A percentile compares a stretch with the other conserved stretches of the same genome.
Evolutionary conservation across 2,888 invertebrate genomes (phyloP).

Genomic region (Drosophila dives): DNA sequence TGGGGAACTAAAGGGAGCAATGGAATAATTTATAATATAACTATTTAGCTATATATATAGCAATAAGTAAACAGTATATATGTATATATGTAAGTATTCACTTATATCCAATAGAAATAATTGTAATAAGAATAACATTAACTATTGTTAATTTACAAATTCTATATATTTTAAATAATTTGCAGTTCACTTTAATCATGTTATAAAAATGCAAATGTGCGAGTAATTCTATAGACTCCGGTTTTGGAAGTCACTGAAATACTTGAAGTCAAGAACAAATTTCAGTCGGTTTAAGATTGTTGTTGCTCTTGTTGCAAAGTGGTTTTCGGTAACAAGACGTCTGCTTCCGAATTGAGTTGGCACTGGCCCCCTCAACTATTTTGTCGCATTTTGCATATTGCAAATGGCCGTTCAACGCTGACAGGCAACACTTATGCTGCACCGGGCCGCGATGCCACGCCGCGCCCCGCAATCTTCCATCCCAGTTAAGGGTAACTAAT

Average conservation of each 20-base stretch:
- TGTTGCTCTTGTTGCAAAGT: slow-evolving; percentile 61
- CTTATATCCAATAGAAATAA: background rate
- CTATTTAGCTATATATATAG: too few species aligned
- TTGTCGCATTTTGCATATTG: slow-evolving; percentile 76
- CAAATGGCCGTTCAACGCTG: slow-evolving; percentile 49
- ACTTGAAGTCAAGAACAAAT: slow-evolving; percentile 44
- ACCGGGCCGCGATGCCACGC: background rate
- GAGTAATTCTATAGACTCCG: background rate
- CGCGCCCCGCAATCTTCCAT: background rate
- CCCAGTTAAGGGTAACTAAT: slow-evolving; percentile 37
- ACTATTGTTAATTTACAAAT: background rate
- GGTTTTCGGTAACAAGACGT: slow-evolving; percentile 58
- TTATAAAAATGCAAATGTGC: background rate
- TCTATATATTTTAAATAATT: background rate
- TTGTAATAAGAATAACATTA: background rate
- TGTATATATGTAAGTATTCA: background rate
- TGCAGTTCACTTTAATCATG: background rate
- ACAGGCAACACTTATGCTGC: slow-evolving; percentile 44
- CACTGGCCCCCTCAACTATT: slow-evolving; percentile 59
- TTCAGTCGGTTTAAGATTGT: slow-evolving; percentile 40
- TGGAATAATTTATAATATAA: background rate
- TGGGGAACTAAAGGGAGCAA: background rate
- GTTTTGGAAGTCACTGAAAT: slow-evolving; percentile 19
- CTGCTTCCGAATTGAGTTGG: slow-evolving; percentile 58
- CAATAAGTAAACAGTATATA: background rate